Conservation (phyloP, 2,888 invertebrate species). For the Plebejus argus region DNA sequence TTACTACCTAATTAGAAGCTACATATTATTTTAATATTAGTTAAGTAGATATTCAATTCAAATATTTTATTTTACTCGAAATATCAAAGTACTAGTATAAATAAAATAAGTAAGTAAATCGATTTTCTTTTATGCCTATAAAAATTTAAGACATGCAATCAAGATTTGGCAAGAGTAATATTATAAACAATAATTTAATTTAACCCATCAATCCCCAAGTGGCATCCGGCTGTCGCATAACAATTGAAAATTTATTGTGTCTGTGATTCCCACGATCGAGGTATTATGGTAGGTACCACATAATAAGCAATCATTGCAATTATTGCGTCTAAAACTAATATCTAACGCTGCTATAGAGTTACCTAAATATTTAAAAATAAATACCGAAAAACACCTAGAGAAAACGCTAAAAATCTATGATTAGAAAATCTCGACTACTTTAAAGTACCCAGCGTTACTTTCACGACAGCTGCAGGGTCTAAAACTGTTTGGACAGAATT, state of each 20-base stretch:
- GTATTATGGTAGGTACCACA: too few species aligned
- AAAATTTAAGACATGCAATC: neutral
- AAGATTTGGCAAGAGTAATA: conserved; percentile 6
- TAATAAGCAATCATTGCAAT: neutral
- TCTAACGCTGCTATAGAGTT: neutral
- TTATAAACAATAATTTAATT: neutral
- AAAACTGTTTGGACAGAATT: too few species aligned
- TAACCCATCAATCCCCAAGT: too few species aligned
- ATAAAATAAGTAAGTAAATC: neutral
- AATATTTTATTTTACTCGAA: neutral
- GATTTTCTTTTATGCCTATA: neutral
- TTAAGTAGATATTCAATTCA: neutral
- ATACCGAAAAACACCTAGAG: neutral
- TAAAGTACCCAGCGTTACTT: neutral
- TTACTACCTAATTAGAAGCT: neutral
- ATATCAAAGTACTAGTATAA: neutral
- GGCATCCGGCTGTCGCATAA: too few species aligned
- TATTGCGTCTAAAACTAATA: neutral
- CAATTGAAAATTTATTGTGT: too few species aligned
- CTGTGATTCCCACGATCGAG: too few species aligned
- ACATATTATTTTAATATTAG: neutral
- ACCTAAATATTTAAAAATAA: neutral
- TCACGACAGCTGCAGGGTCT: too few species aligned
- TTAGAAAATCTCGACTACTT: neutral
- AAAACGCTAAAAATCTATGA: neutral